A percentile compares a stretch with the other conserved stretches of the same genome.
These are phyloP conservation scores for Mesorhabditis spiculigera DNA, from an alignment of 2,888 invertebrate species.

Conservation along the genomic window DNA sequence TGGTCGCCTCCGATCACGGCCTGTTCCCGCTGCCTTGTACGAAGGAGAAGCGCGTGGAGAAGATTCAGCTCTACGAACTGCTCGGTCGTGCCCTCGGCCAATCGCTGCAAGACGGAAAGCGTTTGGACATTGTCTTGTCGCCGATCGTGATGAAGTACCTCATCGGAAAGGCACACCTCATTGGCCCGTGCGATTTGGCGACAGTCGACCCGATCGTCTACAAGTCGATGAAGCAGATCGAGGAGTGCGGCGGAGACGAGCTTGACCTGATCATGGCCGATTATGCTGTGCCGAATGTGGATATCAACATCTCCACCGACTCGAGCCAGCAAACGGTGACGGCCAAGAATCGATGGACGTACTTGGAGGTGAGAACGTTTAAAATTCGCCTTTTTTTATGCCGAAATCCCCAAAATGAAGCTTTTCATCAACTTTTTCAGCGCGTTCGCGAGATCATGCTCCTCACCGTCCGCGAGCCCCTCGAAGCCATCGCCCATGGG, in stretches of 20 bases:
- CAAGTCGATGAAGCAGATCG: conserved; percentile 28
- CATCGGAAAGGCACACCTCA: conserved; percentile 64
- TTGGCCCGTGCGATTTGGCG: conserved; percentile 30
- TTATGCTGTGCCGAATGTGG: conserved; percentile 78
- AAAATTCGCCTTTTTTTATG: conserved; percentile 69
- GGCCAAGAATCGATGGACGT: conserved; percentile 88
- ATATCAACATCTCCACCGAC: conserved; percentile 3
- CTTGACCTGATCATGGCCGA: conserved; percentile 66
- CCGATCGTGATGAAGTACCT: conserved; percentile 93
- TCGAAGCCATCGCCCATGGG: conserved; percentile 1
- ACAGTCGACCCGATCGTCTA: neutral
- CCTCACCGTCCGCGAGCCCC: conserved; percentile 92
- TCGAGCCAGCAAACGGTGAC: neutral
- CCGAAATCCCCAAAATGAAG: no score
- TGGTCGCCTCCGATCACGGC: conserved; percentile 67
- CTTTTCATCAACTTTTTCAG: conserved; percentile 89
- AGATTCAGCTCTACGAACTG: conserved; percentile 75
- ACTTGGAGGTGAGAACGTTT: conserved; percentile 84
- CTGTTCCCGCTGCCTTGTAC: conserved; percentile 71
- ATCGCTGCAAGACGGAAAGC: conserved; percentile 96
- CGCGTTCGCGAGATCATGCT: conserved; percentile 87
- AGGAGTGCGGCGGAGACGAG: conserved; percentile 67
- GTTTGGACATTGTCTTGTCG: conserved; percentile 94
- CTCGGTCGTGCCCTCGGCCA: conserved; percentile 98
- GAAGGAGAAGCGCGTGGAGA: conserved; percentile 51